A percentile compares a stretch with the other conserved stretches of the same genome.
These are phyloP conservation scores for Psococerastis gibbosa DNA, from an alignment of 2,888 invertebrate genomes.

Conservation along the genomic window DNA sequence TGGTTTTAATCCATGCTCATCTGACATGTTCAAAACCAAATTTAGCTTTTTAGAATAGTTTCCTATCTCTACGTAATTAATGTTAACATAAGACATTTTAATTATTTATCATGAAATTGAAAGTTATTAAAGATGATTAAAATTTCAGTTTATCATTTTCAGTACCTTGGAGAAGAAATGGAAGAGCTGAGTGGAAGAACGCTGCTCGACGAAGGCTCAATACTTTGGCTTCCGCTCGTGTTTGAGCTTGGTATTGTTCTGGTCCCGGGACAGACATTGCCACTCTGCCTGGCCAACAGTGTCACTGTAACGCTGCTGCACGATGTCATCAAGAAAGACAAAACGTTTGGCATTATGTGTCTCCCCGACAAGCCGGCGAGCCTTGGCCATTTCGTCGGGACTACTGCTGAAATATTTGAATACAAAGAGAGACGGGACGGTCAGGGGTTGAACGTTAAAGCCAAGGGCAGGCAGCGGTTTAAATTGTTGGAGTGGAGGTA, in stretches of 20 bases:
- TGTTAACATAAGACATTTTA: no score
- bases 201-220: slow-evolving; percentile 35
- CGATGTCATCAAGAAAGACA: slow-evolving; percentile 34
- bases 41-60: no score
- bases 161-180: slow-evolving; percentile 39
- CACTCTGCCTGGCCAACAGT: slow-evolving; percentile 39
- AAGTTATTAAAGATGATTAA: no score
- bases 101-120: no score
- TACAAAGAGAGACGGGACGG: slow-evolving; percentile 31
- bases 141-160: no score
- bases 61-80: no score
- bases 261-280: slow-evolving; percentile 64
- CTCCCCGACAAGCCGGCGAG: slow-evolving; percentile 20
- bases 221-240: slow-evolving; percentile 34
- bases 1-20: no score
- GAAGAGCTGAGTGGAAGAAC: slow-evolving; percentile 44
- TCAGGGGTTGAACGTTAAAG: slow-evolving; percentile 42
- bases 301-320: slow-evolving; percentile 36
- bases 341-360: slow-evolving; percentile 44
- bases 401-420: slow-evolving; percentile 45
- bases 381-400: slow-evolving; percentile 27
- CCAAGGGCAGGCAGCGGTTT: slow-evolving; percentile 60
- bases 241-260: slow-evolving; percentile 39
- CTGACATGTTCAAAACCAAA: no score
- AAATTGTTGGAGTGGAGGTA: slow-evolving; percentile 28